phyloP scores from a whole-genome alignment of 2,888 invertebrate species.

The Dyspetes luteomarginatus region DNA sequence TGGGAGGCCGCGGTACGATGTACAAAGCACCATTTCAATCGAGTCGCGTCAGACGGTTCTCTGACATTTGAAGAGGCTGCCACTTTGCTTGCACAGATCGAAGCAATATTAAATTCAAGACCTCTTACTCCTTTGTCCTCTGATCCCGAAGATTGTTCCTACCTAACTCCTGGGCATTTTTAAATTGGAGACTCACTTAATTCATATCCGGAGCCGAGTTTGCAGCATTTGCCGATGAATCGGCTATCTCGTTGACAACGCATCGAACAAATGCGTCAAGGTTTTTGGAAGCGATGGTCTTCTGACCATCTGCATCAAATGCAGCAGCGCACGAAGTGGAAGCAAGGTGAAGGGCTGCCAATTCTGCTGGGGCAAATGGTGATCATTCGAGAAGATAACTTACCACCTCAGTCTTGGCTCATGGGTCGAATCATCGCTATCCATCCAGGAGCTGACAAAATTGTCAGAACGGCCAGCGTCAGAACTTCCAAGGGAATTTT shows the following conservation, averaged over 20 bases:
- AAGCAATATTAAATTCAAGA: constrained; percentile 38
- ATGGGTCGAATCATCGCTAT: too few species aligned
- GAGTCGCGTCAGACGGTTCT: not conserved
- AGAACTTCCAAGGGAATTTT: constrained; percentile 9
- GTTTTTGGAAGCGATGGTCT: constrained; percentile 40
- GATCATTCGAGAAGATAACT: too few species aligned
- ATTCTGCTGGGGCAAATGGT: too few species aligned
- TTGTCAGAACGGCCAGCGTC: constrained; percentile 17
- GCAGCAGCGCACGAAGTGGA: too few species aligned
- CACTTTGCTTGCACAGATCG: constrained; percentile 27
- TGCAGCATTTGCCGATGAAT: constrained; percentile 7
- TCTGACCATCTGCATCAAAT: too few species aligned
- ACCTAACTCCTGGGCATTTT: constrained; percentile 38
- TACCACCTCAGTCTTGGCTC: too few species aligned
- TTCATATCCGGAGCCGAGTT: constrained; percentile 12
- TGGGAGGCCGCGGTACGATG: too few species aligned
- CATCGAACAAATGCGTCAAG: constrained; percentile 21
- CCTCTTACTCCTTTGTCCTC: constrained; percentile 31
- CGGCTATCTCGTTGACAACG: constrained; percentile 21
- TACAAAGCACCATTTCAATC: too few species aligned
- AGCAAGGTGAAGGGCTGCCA: too few species aligned
- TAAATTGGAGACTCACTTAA: constrained; percentile 32
- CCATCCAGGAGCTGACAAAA: constrained; percentile 9
- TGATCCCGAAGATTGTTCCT: too few species aligned
- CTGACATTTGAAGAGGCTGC: constrained; percentile 16